Conservation (phyloP, 2,888 invertebrate genomes). For the Adelognathus sp. region DNA sequence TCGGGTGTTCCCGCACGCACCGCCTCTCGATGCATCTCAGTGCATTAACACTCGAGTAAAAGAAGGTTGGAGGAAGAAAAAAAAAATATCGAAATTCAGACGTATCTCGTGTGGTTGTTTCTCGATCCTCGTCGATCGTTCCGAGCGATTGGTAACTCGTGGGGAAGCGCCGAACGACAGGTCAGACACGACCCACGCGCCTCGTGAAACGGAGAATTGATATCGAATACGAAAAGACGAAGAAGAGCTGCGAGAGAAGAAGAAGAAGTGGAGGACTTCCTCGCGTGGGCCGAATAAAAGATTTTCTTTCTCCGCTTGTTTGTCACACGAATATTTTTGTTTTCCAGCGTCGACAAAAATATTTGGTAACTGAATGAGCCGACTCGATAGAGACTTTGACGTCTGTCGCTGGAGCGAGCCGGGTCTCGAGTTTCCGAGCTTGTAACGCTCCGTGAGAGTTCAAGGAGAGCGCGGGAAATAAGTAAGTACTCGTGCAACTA, state of each 20-base stretch:
- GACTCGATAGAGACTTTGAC: conserved; percentile 51
- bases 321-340: conserved; percentile 11
- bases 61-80: neutral
- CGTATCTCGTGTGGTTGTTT: neutral
- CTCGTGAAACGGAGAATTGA: conserved; percentile 30
- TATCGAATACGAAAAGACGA: conserved; percentile 43
- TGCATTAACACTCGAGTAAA: neutral
- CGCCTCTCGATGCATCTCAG: neutral
- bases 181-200: conserved; percentile 65
- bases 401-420: neutral
- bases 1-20: neutral
- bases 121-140: conserved; percentile 5
- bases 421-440: conserved; percentile 41
- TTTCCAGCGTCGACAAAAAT: conserved; percentile 56
- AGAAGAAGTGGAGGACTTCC: conserved; percentile 49
- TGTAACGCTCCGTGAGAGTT: neutral
- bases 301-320: neutral
- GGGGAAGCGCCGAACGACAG: conserved; percentile 64
- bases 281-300: conserved; percentile 69
- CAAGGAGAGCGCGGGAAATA: neutral
- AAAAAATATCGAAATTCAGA: conserved; percentile 18
- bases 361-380: conserved; percentile 55
- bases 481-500: conserved; percentile 1
- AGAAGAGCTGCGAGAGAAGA: conserved; percentile 2
- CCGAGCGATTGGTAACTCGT: conserved; percentile 58